Percentiles rank a stretch among this genome's conserved stretches.
Evolutionary conservation across 2,888 invertebrate genomes (phyloP).

Genomic region (Clitarchus hookeri): DNA sequence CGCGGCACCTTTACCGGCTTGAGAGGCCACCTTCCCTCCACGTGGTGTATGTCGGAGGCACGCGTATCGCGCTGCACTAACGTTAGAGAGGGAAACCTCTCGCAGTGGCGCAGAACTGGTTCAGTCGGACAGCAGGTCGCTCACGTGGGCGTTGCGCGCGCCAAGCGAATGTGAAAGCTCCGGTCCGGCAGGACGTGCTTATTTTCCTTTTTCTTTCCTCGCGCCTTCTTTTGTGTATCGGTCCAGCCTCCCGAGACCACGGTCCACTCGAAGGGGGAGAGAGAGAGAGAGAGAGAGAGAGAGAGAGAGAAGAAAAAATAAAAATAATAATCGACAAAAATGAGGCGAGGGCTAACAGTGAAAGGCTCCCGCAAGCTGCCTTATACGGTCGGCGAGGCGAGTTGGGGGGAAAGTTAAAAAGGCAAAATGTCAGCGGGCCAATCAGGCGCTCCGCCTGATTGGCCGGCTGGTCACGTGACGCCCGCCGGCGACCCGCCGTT

Average conservation of each 20-base stretch:
- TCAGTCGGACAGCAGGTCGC: neutral
- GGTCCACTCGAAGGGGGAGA: neutral
- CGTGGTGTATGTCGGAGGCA: no score
- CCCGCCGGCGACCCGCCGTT: neutral
- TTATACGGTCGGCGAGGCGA: neutral
- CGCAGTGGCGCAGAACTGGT: neutral
- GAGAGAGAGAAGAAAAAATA: no score
- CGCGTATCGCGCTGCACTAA: no score
- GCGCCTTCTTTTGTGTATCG: neutral
- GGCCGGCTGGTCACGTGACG: constrained; percentile 5
- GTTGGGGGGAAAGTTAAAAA: neutral
- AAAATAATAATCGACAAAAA: neutral
- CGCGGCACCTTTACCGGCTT: no score
- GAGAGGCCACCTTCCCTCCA: no score
- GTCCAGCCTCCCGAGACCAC: neutral
- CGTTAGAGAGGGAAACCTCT: neutral
- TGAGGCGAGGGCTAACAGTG: neutral
- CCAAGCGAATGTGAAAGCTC: neutral
- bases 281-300: neutral
- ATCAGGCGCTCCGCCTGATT: neutral
- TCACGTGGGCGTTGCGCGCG: neutral
- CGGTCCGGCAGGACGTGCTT: neutral
- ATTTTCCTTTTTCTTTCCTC: neutral
- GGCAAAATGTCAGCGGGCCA: neutral
- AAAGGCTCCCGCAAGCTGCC: neutral